phyloP scores from a whole-genome alignment of 2,888 invertebrate species.

The Sicus ferrugineus region DNA sequence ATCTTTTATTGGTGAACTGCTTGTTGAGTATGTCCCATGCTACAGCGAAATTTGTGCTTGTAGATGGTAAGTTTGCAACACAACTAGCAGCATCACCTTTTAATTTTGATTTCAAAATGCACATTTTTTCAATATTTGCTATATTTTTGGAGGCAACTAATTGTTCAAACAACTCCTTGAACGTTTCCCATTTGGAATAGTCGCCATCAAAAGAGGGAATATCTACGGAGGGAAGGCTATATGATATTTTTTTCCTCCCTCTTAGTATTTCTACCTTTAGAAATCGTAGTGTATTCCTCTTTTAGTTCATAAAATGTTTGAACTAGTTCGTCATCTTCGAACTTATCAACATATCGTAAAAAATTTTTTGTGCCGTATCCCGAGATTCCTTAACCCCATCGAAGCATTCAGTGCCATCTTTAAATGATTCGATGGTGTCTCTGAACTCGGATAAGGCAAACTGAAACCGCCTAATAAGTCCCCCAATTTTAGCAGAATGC shows the following conservation, averaged over 20 bases:
- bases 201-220: not conserved
- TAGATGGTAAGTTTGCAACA: no score
- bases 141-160: no score
- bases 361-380: not conserved
- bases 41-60: no score
- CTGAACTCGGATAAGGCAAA: not conserved
- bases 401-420: not conserved
- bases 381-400: not conserved
- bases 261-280: not conserved
- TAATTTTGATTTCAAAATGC: no score
- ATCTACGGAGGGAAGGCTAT: not conserved
- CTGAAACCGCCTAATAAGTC: not conserved
- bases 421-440: not conserved
- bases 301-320: not conserved
- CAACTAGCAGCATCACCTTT: no score
- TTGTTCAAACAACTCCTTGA: no score
- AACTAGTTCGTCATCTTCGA: not conserved
- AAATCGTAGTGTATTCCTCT: not conserved
- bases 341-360: not conserved
- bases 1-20: no score
- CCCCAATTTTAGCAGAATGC: not conserved
- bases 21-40: no score
- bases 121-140: no score
- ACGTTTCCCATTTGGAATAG: no score
- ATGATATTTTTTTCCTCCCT: not conserved